These are phyloP conservation scores for Serilophus lunatus DNA, from an alignment of 2,113 vertebrate species.

Conservation along the genomic window DNA sequence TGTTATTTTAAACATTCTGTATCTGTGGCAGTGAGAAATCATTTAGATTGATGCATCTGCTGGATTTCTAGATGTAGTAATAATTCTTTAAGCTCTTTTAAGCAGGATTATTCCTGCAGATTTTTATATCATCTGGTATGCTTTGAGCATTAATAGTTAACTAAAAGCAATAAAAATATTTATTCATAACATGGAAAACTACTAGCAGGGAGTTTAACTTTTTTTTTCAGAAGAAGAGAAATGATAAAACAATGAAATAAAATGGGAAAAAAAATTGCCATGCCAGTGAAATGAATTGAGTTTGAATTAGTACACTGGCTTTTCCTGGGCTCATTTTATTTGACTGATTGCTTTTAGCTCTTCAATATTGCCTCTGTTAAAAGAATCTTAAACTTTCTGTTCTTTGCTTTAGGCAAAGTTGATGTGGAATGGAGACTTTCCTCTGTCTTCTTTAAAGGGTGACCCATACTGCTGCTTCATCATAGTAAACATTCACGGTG, in stretches of 20 bases:
- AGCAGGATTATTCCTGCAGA: background rate
- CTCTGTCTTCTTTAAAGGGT: background rate
- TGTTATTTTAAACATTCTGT: background rate
- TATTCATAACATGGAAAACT: background rate
- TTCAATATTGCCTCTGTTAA: background rate
- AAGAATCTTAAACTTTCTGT: background rate
- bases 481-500: background rate
- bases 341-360: background rate
- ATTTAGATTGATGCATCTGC: background rate
- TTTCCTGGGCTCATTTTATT: background rate
- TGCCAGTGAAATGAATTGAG: background rate
- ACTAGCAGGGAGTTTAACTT: background rate
- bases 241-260: background rate
- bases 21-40: background rate
- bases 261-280: background rate
- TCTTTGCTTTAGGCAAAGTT: background rate
- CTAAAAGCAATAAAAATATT: background rate
- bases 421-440: background rate
- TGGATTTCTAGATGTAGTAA: background rate
- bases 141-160: background rate
- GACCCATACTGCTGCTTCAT: background rate
- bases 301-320: background rate
- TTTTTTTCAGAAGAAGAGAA: background rate
- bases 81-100: constrained; percentile 6
- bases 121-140: background rate